Conservation (phyloP, 2,888 invertebrate genomes). For the Uloborus plumipes region DNA sequence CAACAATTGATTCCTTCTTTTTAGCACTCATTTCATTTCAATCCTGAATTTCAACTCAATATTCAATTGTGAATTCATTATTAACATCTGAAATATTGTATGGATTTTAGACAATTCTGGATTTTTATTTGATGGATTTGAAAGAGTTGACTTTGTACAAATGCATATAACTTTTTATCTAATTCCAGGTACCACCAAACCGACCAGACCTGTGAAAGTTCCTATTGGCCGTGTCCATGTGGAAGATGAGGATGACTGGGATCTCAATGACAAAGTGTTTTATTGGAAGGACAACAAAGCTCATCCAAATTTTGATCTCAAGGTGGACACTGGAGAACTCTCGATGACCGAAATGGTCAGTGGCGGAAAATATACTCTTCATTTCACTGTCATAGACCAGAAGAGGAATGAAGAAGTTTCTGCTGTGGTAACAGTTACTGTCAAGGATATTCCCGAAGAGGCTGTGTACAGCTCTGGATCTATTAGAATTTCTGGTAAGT, state of each 20-base stretch:
- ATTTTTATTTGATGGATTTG: too few species aligned
- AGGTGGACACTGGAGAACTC: conserved; percentile 86
- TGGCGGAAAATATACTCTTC: conserved; percentile 82
- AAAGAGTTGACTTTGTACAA: too few species aligned
- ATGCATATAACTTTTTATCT: not conserved
- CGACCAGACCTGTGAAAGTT: conserved; percentile 32
- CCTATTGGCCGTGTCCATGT: conserved; percentile 92
- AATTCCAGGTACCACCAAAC: conserved; percentile 30
- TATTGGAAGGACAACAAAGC: conserved; percentile 77
- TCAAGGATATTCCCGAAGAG: conserved; percentile 89
- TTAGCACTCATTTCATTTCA: too few species aligned
- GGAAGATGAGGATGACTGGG: conserved; percentile 97
- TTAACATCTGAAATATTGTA: too few species aligned
- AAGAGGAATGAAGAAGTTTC: conserved; percentile 75
- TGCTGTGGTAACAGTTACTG: conserved; percentile 87
- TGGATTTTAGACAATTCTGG: too few species aligned
- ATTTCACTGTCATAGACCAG: conserved; percentile 76
- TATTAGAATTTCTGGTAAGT: conserved; percentile 79
- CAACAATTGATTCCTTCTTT: too few species aligned
- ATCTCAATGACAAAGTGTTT: conserved; percentile 90
- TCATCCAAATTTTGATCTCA: conserved; percentile 79
- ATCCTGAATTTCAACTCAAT: too few species aligned
- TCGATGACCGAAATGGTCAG: conserved; percentile 84
- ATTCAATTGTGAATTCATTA: too few species aligned
- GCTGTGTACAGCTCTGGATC: conserved; percentile 94